Base-by-base conservation (phyloP, 2,113 vertebrate species). In the Etia nguti region DNA sequence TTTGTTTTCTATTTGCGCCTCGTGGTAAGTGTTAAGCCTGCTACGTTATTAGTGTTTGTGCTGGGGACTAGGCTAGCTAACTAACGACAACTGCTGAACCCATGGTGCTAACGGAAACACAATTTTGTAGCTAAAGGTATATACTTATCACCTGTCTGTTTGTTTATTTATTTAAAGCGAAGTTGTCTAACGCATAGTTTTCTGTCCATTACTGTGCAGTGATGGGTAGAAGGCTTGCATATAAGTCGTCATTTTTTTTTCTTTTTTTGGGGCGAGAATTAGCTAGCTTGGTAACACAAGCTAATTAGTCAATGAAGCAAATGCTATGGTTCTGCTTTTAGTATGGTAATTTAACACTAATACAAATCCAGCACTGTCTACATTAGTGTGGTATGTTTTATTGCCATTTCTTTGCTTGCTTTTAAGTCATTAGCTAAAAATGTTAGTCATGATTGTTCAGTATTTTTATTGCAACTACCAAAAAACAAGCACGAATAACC, bases 41-140 rank as follows among this genome's bases (percentile, higher is more conserved):
- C 48, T 68, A 62, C 15, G 60, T 41, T 70, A 22, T 43, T 86
- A 6, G 68, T 87, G 62, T 81, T 52, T 50, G 65, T 68, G 38
- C 36, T 88, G 55, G 75, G 16, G 79, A 79, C 34, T 52, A 43
- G 12, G 89, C 85, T 91, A 92, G 79, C 92, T 79, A 56, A 29
- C 80, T 34, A 68, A 38, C 26, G 16, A n/a, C 65, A 83, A 34
- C 81, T 77, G 91, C 92, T 90, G 92, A 54, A 79, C 24, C 85
- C 4, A 22, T 9, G 9, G 1, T 57, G 86, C 62, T 84, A 84
- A 50, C 31, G 22, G 6, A 70, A 86, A 36, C 2, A 48, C 11
- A 6, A 8, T 10, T 59, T 57, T 16, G 79, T 41, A 48, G 4
- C 2, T 10, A 34, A 73, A 62, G 1, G 3, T 1, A 4, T 2